Evolutionary conservation across 2,797 vertebrate species (phyloP), one percentile per base, ranked within the genome.

Genomic region (Heliangelus exortis): DNA sequence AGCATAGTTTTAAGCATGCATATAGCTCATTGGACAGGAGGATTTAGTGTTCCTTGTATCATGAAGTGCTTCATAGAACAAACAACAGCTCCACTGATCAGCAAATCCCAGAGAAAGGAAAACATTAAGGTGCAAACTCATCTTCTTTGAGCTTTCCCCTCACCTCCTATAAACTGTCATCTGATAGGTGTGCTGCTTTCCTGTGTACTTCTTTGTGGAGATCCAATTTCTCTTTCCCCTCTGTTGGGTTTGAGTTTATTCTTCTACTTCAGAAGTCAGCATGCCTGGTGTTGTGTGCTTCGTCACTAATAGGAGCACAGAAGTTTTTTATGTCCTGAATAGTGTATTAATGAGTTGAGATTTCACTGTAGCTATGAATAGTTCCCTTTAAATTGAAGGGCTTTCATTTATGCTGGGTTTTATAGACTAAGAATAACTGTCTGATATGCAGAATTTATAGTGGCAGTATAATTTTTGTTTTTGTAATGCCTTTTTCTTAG

Each of bases 1-100:
- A 48, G 51, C 29, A 25, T 59, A 29, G 22, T 80, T 89, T 48
- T 80, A 72, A 72, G 28, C 41, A n/a, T 80, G 51, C 47, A 65
- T 26, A 48, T 77, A 58, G 36, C 61, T 74, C 66, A 57, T 26
- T 57, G 53, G 12, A 31, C 71, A 84, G 62, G 68, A 84, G 78
- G 58, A 76, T 87, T 89, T 79, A 89, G 68, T 74, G 54, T 90
- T 94, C 87, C 34, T 71, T 82, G 36, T 82, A 57, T 83, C 20
- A 14, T 25, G 33, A n/a, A 89, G 7, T 31, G 61, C 23, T 91
- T 93, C n/a, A 26, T 95, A 34, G 75, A 94, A 95, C 54, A 95
- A 86, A 93, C 29, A 68, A 82, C 10, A 5, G 2, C 10, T 84
- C 77, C 23, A 13, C 34, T 76, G 43, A 54, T 23, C 18, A 83